Conservation (phyloP, 2,888 invertebrate species). For the Allacma fusca region DNA sequence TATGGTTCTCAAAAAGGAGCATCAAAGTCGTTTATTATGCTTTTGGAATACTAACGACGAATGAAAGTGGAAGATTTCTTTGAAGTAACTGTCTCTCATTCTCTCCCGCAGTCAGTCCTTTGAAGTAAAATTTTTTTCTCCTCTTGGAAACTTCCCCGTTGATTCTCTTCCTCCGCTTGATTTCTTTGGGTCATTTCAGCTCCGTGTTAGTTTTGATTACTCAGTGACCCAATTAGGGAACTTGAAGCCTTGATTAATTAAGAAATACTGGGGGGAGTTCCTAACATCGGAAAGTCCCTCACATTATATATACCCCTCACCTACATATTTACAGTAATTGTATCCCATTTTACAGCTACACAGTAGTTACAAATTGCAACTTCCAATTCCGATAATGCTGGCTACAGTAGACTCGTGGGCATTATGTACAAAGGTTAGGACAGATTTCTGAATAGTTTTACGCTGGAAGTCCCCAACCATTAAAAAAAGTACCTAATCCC, state of each 20-base stretch:
- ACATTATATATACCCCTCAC: no score
- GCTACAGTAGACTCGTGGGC: no score
- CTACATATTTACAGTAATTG: no score
- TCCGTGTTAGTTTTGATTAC: slow-evolving; percentile 10
- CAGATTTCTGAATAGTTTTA: no score
- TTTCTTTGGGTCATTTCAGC: slow-evolving; percentile 3
- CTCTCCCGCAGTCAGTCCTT: background rate
- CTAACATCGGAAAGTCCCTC: no score
- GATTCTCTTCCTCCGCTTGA: background rate
- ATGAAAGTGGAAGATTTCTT: background rate
- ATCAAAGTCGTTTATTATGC: slow-evolving; percentile 13
- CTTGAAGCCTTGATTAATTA: background rate
- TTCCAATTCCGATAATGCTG: no score
- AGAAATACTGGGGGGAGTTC: background rate
- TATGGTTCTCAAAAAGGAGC: slow-evolving; percentile 4
- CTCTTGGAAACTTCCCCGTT: background rate
- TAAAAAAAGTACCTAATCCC: no score
- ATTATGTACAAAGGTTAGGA: no score
- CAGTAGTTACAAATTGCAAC: no score
- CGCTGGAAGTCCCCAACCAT: no score
- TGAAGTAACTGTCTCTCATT: slow-evolving; percentile 2
- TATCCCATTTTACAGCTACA: no score
- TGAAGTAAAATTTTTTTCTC: background rate
- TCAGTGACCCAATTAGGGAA: slow-evolving; percentile 2
- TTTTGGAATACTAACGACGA: background rate